Conservation (phyloP, 2,113 vertebrate species). For the Sinosuthora webbiana region DNA sequence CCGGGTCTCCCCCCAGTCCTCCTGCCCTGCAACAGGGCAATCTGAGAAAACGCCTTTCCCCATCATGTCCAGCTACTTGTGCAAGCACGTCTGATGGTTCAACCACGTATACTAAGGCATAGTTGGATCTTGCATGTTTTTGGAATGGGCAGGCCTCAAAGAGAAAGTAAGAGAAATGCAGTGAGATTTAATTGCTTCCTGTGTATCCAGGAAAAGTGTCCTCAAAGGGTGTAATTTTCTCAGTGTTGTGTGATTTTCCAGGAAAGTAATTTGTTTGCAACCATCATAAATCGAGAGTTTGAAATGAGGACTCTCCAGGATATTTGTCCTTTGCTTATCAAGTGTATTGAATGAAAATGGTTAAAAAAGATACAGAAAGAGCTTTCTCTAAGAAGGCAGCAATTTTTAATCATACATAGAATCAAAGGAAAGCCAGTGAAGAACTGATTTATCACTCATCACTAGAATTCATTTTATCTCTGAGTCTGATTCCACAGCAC, state of each 20-base stretch:
- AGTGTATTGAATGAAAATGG: not conserved
- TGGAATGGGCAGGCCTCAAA: not conserved
- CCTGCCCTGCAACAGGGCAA: not conserved
- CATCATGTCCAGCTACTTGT: accelerated
- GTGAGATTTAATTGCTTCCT: not conserved
- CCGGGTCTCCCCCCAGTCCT: accelerated
- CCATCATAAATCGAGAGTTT: accelerated
- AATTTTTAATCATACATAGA: not conserved
- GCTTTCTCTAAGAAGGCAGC: not conserved
- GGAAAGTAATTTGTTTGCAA: not conserved
- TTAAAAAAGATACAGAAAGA: not conserved
- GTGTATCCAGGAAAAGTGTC: not conserved
- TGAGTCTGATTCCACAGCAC: not conserved
- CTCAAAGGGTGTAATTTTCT: not conserved
- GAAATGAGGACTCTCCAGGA: not conserved
- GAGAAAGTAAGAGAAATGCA: not conserved
- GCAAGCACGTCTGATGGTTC: accelerated
- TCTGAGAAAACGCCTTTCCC: accelerated
- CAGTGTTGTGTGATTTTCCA: not conserved
- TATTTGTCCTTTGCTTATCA: not conserved
- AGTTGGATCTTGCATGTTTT: not conserved
- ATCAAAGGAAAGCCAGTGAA: not conserved
- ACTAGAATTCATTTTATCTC: not conserved
- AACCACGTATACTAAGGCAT: accelerated
- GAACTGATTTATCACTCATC: not conserved